Conservation (phyloP, 2,797 vertebrate genomes). For the Micrastur ruficollis region DNA sequence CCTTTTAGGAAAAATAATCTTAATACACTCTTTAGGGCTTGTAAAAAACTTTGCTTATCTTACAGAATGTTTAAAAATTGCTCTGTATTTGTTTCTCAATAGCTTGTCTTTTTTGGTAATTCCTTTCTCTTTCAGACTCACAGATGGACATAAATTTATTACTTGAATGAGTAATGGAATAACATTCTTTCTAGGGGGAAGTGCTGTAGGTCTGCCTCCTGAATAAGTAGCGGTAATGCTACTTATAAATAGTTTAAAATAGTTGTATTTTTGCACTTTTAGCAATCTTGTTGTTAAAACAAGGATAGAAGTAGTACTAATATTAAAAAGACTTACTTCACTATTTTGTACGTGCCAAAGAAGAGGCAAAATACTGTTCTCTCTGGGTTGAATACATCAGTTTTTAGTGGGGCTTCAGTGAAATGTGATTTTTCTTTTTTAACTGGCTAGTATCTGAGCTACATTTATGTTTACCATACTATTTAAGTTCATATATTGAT, state of each 20-base stretch:
- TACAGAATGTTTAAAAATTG: background rate
- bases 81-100: background rate
- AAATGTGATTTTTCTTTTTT: background rate
- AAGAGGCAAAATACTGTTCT: background rate
- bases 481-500: background rate
- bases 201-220: background rate
- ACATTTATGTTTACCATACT: background rate
- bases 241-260: background rate
- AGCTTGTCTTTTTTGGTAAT: background rate
- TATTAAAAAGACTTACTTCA: background rate
- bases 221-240: background rate
- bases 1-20: background rate
- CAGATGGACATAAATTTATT: background rate
- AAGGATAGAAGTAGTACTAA: background rate
- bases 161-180: background rate
- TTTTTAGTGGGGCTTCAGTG: background rate
- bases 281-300: background rate
- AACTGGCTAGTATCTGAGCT: background rate
- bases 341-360: accelerated
- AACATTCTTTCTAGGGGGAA: background rate
- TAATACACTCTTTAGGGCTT: background rate
- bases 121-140: background rate
- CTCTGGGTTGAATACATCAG: background rate
- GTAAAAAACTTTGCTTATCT: background rate
- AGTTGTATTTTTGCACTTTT: background rate